Percentiles rank a stretch among this genome's conserved stretches.
These are phyloP conservation scores for Hyppa rectilinea DNA, from an alignment of 2,888 invertebrate species.

Conservation along the genomic window DNA sequence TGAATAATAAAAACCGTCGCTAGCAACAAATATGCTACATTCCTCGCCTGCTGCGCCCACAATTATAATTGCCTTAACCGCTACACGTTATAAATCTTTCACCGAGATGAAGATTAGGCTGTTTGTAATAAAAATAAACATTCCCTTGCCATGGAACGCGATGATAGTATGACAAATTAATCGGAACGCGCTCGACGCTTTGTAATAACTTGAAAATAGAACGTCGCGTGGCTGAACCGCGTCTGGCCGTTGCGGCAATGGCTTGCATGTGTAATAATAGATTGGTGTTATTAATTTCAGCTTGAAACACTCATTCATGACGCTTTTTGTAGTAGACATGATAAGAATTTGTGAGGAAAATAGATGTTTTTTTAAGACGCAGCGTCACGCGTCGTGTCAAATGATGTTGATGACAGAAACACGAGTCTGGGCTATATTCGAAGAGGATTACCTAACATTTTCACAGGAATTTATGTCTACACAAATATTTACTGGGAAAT, in stretches of 20 bases:
- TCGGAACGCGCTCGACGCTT: slow-evolving; percentile 76
- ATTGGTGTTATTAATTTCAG: slow-evolving; percentile 45
- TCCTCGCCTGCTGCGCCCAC: slow-evolving; percentile 71
- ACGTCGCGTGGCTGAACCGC: slow-evolving; percentile 68
- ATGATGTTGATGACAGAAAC: slow-evolving; percentile 53
- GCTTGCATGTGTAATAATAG: slow-evolving; percentile 45
- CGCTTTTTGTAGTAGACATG: slow-evolving; percentile 32
- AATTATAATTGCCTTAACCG: slow-evolving; percentile 78
- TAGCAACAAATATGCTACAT: slow-evolving; percentile 72
- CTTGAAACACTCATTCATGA: slow-evolving; percentile 45
- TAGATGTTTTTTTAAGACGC: slow-evolving; percentile 28
- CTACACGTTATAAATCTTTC: slow-evolving; percentile 80
- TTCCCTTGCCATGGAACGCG: slow-evolving; percentile 73
- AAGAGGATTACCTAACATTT: slow-evolving; percentile 38
- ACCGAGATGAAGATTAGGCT: slow-evolving; percentile 76
- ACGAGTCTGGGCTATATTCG: slow-evolving; percentile 46
- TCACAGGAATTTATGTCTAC: slow-evolving; percentile 7
- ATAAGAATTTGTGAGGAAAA: slow-evolving; percentile 39
- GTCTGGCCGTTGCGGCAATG: slow-evolving; percentile 54
- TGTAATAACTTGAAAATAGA: slow-evolving; percentile 82
- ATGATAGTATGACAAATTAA: slow-evolving; percentile 85
- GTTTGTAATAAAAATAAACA: slow-evolving; percentile 78
- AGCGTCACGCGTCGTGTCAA: slow-evolving; percentile 46
- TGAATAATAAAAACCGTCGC: slow-evolving; percentile 42
- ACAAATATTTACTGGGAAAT: slow-evolving; percentile 12